Conservation (phyloP, 2,797 vertebrate genomes). For the Cynodonichthys magdalenae region DNA sequence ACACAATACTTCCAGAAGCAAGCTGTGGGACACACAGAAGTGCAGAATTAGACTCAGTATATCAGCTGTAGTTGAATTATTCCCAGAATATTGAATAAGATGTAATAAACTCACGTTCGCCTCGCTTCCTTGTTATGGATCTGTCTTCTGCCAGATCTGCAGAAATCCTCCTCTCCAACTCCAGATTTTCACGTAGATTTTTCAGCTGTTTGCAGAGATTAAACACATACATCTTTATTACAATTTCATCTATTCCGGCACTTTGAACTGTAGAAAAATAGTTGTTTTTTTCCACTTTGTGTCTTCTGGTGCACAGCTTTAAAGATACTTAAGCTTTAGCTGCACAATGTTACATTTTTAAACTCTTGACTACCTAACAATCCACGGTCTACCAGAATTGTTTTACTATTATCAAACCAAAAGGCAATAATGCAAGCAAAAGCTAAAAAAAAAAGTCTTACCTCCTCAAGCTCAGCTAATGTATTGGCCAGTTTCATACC, state of each 20-base stretch:
- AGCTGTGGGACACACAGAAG: slow-evolving; percentile 55
- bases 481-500: slow-evolving; percentile 70
- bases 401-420: background rate
- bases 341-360: no score
- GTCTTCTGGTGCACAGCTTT: background rate
- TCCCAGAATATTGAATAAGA: background rate
- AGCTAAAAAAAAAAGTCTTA: slow-evolving; percentile 40
- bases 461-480: slow-evolving; percentile 75
- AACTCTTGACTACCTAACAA: background rate
- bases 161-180: slow-evolving; percentile 69
- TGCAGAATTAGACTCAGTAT: background rate
- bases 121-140: slow-evolving; percentile 71
- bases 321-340: background rate
- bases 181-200: slow-evolving; percentile 67
- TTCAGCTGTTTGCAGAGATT: slow-evolving; percentile 63
- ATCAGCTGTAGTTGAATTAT: background rate
- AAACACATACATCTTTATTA: slow-evolving; percentile 11
- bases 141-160: slow-evolving; percentile 66
- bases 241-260: background rate
- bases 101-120: slow-evolving; percentile 68
- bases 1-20: slow-evolving; percentile 88
- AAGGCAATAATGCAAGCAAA: background rate
- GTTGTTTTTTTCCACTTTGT: background rate
- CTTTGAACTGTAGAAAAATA: background rate
- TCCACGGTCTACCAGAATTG: background rate